These are phyloP conservation scores for Trachythela sp. DNA, from an alignment of 64 coral and sea anemone species.

Conservation along the genomic window DNA sequence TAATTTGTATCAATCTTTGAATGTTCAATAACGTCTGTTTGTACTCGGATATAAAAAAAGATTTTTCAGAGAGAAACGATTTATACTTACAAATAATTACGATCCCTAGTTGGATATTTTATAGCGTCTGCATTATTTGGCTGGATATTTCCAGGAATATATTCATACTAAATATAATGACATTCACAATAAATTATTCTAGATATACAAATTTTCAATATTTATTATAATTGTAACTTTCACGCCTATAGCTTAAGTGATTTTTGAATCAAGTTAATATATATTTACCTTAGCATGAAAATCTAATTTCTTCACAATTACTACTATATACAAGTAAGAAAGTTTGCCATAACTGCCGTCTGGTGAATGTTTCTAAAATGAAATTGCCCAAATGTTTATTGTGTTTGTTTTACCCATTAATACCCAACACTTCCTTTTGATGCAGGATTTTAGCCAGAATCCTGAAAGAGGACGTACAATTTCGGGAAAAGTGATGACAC, in stretches of 20 bases:
- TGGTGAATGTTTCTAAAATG: conserved; percentile 73
- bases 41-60: not conserved
- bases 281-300: conserved; percentile 83
- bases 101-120: conserved; percentile 21
- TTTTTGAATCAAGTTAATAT: too few relatives aligned
- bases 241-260: not conserved
- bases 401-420: too few relatives aligned
- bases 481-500: too few relatives aligned
- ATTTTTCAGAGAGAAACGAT: too few relatives aligned
- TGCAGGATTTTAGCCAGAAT: too few relatives aligned
- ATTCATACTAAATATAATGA: not conserved
- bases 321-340: conserved; percentile 62
- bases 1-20: too few relatives aligned
- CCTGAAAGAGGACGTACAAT: too few relatives aligned
- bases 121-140: not conserved
- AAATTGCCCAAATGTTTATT: not conserved
- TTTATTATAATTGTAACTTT: too few relatives aligned
- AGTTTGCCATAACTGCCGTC: conserved; percentile 86
- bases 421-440: too few relatives aligned
- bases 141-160: not conserved
- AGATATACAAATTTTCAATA: too few relatives aligned
- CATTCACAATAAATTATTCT: too few relatives aligned
- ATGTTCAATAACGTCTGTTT: too few relatives aligned
- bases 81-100: conserved; percentile 28
- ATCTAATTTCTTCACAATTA: conserved; percentile 75